These are phyloP conservation scores for Anarhynchus alexandrinus DNA, from an alignment of 2,113 vertebrate species.

Conservation along the genomic window DNA sequence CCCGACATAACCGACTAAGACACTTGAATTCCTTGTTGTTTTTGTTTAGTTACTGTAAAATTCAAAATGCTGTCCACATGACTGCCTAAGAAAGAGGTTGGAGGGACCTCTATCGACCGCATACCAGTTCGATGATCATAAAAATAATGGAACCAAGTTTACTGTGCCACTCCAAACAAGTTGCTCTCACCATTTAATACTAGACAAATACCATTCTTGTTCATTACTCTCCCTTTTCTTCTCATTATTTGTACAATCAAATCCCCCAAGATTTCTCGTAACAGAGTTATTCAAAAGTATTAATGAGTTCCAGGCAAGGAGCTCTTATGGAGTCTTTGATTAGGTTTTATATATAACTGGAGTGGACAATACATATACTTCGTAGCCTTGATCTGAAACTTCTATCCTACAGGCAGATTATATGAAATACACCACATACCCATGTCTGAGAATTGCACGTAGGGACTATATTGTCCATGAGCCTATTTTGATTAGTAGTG, in stretches of 20 bases:
- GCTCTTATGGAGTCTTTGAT: background rate
- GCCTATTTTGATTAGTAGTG: background rate
- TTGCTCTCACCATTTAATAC: background rate
- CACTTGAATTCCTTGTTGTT: conserved; percentile 70
- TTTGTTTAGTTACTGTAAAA: conserved; percentile 65
- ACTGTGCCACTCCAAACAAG: background rate
- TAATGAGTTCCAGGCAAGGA: conserved; percentile 8
- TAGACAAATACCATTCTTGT: background rate
- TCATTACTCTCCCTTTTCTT: background rate
- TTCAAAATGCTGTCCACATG: conserved; percentile 70
- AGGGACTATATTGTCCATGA: background rate
- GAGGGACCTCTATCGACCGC: background rate
- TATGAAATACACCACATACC: background rate
- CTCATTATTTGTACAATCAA: background rate
- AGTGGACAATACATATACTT: background rate
- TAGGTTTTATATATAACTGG: background rate
- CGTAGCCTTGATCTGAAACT: background rate
- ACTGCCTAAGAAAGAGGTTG: conserved; percentile 63
- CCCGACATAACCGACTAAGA: conserved; percentile 66
- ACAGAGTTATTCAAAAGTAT: background rate
- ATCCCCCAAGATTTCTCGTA: background rate
- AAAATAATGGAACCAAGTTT: conserved; percentile 16
- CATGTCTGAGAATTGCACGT: rapidly evolving
- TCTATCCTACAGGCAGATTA: background rate
- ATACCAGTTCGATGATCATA: background rate